phyloP scores from a whole-genome alignment of 2,113 vertebrate genomes.

The Apus apus region DNA sequence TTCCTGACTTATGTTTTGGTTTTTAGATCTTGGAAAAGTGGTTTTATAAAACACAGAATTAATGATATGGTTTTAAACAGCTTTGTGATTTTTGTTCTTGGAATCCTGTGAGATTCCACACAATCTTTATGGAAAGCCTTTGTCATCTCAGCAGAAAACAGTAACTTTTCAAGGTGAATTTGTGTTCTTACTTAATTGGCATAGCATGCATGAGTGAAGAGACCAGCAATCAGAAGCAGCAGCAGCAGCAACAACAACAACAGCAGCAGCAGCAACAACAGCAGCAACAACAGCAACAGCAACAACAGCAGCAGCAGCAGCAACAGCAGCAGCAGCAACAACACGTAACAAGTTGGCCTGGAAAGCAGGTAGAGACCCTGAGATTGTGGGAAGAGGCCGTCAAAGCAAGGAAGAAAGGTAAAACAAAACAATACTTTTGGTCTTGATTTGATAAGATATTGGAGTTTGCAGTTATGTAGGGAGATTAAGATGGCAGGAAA shows the following conservation, averaged over 20 bases:
- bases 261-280: slow-evolving; percentile 68
- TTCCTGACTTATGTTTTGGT: neutral
- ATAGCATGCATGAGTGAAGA: slow-evolving; percentile 83
- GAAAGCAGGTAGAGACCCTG: slow-evolving; percentile 83
- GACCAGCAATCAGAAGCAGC: slow-evolving; percentile 82
- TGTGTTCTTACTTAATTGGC: slow-evolving; percentile 73
- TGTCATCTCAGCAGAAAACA: slow-evolving; percentile 43
- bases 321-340: slow-evolving; percentile 72
- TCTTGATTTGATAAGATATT: neutral
- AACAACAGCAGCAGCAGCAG: slow-evolving; percentile 38
- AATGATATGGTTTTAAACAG: neutral
- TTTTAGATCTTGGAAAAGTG: neutral
- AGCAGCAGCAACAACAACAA: slow-evolving; percentile 68
- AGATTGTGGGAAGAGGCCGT: slow-evolving; percentile 84
- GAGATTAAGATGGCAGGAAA: neutral
- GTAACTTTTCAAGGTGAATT: slow-evolving; percentile 63
- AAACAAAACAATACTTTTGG: neutral
- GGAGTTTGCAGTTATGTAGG: neutral
- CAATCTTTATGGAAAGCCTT: slow-evolving; percentile 18
- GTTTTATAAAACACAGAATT: neutral
- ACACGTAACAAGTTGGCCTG: slow-evolving; percentile 81
- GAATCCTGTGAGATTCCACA: slow-evolving; percentile 28
- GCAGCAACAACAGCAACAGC: neutral
- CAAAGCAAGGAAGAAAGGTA: slow-evolving; percentile 85
- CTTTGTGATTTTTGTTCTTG: slow-evolving; percentile 1